phyloP scores from a whole-genome alignment of 2,888 invertebrate species.

The Drosophila maculinotata region DNA sequence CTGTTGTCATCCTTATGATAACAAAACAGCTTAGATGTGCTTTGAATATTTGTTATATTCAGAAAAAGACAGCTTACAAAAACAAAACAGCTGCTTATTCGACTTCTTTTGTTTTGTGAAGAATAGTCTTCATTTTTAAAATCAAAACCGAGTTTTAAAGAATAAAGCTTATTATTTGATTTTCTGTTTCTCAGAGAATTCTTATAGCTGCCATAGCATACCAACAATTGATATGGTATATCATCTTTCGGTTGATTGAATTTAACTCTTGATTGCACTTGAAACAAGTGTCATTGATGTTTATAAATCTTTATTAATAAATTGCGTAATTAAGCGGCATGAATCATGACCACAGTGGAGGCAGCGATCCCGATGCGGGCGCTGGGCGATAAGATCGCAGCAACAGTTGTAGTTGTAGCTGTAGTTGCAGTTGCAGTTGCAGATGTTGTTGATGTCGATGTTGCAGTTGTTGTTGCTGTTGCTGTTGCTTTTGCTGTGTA shows the following conservation, averaged over 20 bases:
- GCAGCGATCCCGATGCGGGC: conserved; percentile 36
- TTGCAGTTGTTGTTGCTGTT: conserved; percentile 5
- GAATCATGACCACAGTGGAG: conserved; percentile 43
- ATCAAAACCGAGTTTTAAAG: too few species aligned
- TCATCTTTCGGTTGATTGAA: neutral
- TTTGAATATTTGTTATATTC: neutral
- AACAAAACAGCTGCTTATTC: conserved; percentile 2
- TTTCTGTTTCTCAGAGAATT: too few species aligned
- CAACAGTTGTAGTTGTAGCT: conserved; percentile 21
- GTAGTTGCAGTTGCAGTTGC: conserved; percentile 17
- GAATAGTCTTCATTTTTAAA: too few species aligned
- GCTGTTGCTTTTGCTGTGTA: conserved; percentile 16
- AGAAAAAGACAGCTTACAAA: neutral
- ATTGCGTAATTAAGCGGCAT: conserved; percentile 72
- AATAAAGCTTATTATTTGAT: too few species aligned
- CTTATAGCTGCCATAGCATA: too few species aligned
- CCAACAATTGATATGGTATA: too few species aligned
- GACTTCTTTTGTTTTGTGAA: neutral
- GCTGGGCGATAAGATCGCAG: conserved; percentile 51
- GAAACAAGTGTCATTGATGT: conserved; percentile 30
- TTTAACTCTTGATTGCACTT: conserved; percentile 1
- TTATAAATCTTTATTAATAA: conserved; percentile 68
- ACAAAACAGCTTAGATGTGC: neutral
- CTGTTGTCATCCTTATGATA: neutral
- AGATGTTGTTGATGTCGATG: conserved; percentile 14